Evolutionary conservation across 2,888 invertebrate species (phyloP), one percentile per base, ranked within the genome.

Genomic region (Perithous albicinctus): DNA sequence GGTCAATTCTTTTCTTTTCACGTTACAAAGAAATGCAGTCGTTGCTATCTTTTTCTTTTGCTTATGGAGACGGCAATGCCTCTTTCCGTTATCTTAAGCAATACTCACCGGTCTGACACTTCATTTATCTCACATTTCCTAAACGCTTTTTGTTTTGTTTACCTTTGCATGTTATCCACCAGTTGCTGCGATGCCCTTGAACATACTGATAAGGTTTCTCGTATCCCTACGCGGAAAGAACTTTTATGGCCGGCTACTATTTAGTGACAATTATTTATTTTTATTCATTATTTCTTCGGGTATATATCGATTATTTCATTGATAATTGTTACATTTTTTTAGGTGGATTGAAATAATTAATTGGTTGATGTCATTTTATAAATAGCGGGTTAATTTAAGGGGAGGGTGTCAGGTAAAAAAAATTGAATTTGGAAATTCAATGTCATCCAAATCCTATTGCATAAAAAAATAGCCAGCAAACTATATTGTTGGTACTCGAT

Each of bases 151-250:
- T 51, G 32, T 51, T 54, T 54, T 26, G n/a, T 54, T 69, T 23
- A 26, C 8, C 32, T 69, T 35, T 66, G 12, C 29, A 12, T 32
- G 46, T 67, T 67, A 51, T 51, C 67, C 51, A 51, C 20, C 20
- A n/a, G 51, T 48, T 51, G 51, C 51, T 18, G n/a, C 20, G 35
- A 32, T 51, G 51, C 32, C 67, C 67, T 54, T 69, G 38, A 54
- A 26, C 32, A 23, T 12, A 18, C 41, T 20, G 38, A 54, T 54
- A 41, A 38, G n/a, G 23, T 6, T 23, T 41, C 26, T 23, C 15
- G 63, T 12, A 7, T 38, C 23, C 5, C 32, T 56, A 41, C 41
- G 23, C 38, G 8, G 26, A 12, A 8, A n/a, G n/a, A n/a, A n/a
- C n/a, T n/a, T n/a, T n/a, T n/a, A n/a, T n/a, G n/a, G n/a, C n/a